phyloP scores from a whole-genome alignment of 2,797 vertebrate species.

The Oophaga sylvatica region DNA sequence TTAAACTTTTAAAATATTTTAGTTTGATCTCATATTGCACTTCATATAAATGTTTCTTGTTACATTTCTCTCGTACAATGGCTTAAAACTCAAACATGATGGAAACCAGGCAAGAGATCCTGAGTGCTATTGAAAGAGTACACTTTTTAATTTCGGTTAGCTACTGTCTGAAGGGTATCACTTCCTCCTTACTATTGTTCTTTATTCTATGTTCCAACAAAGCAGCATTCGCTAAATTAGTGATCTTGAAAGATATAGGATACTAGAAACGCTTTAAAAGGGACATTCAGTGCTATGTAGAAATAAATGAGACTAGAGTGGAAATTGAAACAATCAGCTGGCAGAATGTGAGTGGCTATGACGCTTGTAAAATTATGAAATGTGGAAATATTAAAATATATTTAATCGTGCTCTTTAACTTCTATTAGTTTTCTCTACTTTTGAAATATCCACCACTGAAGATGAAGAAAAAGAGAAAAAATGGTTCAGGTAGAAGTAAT shows the following conservation, averaged over 20 bases:
- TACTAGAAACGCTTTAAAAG: conserved; percentile 28
- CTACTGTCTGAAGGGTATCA: conserved; percentile 38
- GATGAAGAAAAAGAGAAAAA: background rate
- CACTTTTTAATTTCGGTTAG: conserved; percentile 46
- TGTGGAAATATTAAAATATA: conserved; percentile 1
- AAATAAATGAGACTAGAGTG: conserved; percentile 40
- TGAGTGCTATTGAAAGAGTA: conserved; percentile 32
- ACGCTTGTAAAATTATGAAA: conserved; percentile 6
- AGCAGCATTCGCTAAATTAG: conserved; percentile 46
- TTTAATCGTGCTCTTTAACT: background rate
- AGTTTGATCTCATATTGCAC: background rate
- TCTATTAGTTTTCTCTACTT: background rate
- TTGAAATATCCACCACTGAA: background rate
- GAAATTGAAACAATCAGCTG: conserved; percentile 32
- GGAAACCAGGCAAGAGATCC: conserved; percentile 10
- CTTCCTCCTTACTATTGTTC: conserved; percentile 35
- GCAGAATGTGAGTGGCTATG: conserved; percentile 3
- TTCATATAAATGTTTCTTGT: background rate
- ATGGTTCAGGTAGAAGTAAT: background rate
- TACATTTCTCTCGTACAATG: background rate
- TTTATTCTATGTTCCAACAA: conserved; percentile 39
- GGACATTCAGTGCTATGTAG: conserved; percentile 27
- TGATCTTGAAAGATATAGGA: conserved; percentile 36
- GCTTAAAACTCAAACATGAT: conserved; percentile 19
- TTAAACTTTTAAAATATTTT: background rate